Evolutionary conservation across 1,140 invertebrate genomes (phyloP).

Genomic region (Nasonia giraulti): DNA sequence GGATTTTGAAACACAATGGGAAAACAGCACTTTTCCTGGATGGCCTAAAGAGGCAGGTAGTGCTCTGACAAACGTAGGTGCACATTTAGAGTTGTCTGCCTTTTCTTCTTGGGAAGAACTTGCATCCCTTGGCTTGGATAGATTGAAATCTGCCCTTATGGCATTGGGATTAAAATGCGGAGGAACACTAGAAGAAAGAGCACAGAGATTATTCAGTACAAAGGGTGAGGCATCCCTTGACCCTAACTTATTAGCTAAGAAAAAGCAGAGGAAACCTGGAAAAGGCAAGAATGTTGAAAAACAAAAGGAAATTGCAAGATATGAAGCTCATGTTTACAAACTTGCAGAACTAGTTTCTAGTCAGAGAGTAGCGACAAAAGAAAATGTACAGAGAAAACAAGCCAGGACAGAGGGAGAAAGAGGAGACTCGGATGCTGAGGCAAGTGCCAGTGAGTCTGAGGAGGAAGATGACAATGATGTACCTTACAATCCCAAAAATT

Average conservation of each 20-base stretch:
- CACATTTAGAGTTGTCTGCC: conserved; percentile 96
- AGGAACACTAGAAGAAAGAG: conserved; percentile 97
- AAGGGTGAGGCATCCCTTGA: conserved; percentile 95
- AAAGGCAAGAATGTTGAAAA: conserved; percentile 82
- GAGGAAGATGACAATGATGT: conserved; percentile 94
- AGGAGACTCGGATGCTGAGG: conserved; percentile 94
- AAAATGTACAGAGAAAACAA: conserved; percentile 98
- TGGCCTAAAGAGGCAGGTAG: conserved; percentile 98
- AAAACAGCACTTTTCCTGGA: conserved; percentile 90
- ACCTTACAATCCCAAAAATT: conserved; percentile 99
- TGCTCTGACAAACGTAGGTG: conserved; percentile 92
- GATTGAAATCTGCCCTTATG: conserved; percentile 97
- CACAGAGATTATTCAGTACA: conserved; percentile 94
- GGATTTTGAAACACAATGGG: conserved; percentile 93
- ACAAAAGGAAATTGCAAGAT: conserved; percentile 86
- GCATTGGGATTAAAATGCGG: conserved; percentile 99
- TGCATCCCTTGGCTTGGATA: conserved; percentile 95
- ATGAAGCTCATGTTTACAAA: conserved; percentile 93
- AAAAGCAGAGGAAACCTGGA: conserved; percentile 79
- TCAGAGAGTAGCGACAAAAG: conserved; percentile 93
- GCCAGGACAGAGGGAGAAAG: conserved; percentile 96
- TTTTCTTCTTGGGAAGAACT: conserved; percentile 99
- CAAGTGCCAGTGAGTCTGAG: conserved; percentile 88
- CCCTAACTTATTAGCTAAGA: conserved; percentile 92
- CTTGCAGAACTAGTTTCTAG: conserved; percentile 88